A percentile compares a stretch with the other conserved stretches of the same genome.
Evolutionary conservation across 1,140 invertebrate genomes (phyloP).

Genomic region (Rhagoletis pomonella): DNA sequence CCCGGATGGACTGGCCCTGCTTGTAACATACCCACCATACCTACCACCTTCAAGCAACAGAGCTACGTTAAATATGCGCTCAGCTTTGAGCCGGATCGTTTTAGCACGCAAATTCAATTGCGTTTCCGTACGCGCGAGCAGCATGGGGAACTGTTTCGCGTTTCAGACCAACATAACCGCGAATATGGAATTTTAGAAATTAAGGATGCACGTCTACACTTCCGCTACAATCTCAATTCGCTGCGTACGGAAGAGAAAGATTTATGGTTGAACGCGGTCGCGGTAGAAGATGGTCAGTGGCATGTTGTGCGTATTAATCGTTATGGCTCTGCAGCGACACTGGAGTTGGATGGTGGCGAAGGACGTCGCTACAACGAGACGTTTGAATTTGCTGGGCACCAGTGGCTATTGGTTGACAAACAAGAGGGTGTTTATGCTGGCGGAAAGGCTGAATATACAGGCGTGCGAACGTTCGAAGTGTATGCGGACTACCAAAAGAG

Average conservation of each 20-base stretch:
- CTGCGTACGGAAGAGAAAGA: constrained; percentile 90
- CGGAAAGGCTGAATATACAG: constrained; percentile 95
- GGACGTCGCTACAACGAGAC: constrained; percentile 96
- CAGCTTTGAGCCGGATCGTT: constrained; percentile 94
- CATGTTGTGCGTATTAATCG: constrained; percentile 92
- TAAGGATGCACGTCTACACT: constrained; percentile 91
- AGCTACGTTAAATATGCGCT: constrained; percentile 97
- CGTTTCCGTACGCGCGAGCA: constrained; percentile 94
- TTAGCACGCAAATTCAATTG: constrained; percentile 93
- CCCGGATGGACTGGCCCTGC: constrained; percentile 93
- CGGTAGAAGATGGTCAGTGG: constrained; percentile 97
- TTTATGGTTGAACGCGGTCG: constrained; percentile 91
- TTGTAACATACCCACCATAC: constrained; percentile 89
- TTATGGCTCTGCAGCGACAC: constrained; percentile 93
- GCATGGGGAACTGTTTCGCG: constrained; percentile 92
- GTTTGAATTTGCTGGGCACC: constrained; percentile 92
- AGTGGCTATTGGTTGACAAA: constrained; percentile 93
- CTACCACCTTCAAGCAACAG: constrained; percentile 91
- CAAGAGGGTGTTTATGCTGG: constrained; percentile 96
- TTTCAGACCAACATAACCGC: constrained; percentile 94
- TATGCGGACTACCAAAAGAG: constrained; percentile 95
- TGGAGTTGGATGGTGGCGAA: constrained; percentile 96
- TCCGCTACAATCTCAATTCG: constrained; percentile 95
- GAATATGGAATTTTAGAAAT: constrained; percentile 97
- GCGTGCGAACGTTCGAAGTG: constrained; percentile 92